A percentile compares a stretch with the other conserved stretches of the same genome.
Evolutionary conservation across 1,140 invertebrate genomes (phyloP).

Genomic region (Orius laevigatus): DNA sequence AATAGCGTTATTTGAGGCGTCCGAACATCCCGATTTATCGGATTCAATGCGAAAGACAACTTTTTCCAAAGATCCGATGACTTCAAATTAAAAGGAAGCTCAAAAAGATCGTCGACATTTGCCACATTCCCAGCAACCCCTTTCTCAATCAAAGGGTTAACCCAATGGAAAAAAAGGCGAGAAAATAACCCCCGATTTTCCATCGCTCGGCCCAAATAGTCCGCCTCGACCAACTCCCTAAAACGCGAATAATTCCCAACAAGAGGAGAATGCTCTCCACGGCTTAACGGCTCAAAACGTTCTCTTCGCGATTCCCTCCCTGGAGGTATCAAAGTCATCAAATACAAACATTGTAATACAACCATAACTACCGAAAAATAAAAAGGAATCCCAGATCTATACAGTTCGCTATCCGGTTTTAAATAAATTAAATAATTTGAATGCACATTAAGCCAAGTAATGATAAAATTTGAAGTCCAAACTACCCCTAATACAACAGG

Average conservation of each 20-base stretch:
- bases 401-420: conserved; percentile 26
- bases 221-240: conserved; percentile 40
- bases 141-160: conserved; percentile 67
- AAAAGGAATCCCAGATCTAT: conserved; percentile 20
- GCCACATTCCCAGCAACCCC: conserved; percentile 55
- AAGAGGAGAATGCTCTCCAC: conserved; percentile 29
- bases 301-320: background rate
- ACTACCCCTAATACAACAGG: conserved; percentile 44
- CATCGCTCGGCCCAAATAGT: conserved; percentile 61
- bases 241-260: conserved; percentile 38
- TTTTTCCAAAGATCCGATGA: conserved; percentile 39
- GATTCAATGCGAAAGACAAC: conserved; percentile 27
- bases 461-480: conserved; percentile 43
- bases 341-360: conserved; percentile 24
- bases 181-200: conserved; percentile 52
- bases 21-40: conserved; percentile 26
- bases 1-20: conserved; percentile 38
- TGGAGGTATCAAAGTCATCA: conserved; percentile 20
- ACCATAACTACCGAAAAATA: conserved; percentile 33
- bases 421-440: conserved; percentile 23
- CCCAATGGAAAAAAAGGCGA: conserved; percentile 73
- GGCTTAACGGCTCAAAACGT: conserved; percentile 20
- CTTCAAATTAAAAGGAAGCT: conserved; percentile 55
- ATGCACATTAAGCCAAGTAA: conserved; percentile 34
- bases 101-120: conserved; percentile 65